phyloP scores from a whole-genome alignment of 2,797 vertebrate genomes.

The Acomys russatus region DNA sequence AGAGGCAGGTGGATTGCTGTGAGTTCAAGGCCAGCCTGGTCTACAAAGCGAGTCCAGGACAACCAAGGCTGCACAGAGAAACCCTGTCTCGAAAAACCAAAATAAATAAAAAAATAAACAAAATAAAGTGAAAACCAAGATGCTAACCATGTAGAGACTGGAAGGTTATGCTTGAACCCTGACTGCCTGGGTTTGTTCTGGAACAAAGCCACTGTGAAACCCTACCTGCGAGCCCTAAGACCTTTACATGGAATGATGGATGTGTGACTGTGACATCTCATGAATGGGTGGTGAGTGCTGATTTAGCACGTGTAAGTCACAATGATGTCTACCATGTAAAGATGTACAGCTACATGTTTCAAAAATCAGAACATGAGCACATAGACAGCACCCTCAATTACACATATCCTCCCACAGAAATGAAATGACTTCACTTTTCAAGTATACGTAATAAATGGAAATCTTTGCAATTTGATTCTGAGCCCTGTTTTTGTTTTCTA shows the following conservation, averaged over 20 bases:
- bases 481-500: background rate
- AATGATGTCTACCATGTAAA: background rate
- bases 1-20: no score
- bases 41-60: no score
- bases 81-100: no score
- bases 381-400: background rate
- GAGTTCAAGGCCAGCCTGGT: no score
- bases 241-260: background rate
- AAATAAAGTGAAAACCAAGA: background rate
- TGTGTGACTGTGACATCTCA: background rate
- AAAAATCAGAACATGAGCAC: background rate
- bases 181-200: background rate
- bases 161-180: background rate
- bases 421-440: constrained; percentile 16
- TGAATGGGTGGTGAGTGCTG: background rate
- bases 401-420: background rate
- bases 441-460: constrained; percentile 15
- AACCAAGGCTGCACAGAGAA: no score
- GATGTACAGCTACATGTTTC: background rate
- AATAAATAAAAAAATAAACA: no score
- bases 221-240: background rate
- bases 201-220: background rate
- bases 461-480: background rate
- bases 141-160: accelerated
- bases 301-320: background rate